Percentiles rank a stretch among this genome's conserved stretches.
phyloP scores from a whole-genome alignment of 2,797 vertebrate species.

The Acanthornis magna region DNA sequence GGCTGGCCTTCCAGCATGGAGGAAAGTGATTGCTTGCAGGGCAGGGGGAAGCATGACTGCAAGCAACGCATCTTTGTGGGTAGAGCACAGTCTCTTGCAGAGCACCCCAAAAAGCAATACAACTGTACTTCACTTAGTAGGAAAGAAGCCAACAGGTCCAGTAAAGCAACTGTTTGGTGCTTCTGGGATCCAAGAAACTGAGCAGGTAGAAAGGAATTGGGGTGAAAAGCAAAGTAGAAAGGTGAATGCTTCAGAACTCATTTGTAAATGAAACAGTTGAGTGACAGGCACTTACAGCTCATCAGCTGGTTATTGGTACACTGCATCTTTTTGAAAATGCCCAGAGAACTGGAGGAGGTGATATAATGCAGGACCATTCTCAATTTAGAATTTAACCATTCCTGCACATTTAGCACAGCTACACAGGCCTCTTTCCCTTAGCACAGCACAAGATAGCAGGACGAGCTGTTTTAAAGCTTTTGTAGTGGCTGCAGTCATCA shows the following conservation, averaged over 20 bases:
- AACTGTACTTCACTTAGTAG: neutral
- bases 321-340: neutral
- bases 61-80: neutral
- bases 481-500: neutral
- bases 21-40: accelerated
- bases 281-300: neutral
- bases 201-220: neutral
- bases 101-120: neutral
- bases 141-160: neutral
- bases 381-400: neutral
- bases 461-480: neutral
- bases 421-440: neutral
- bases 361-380: neutral
- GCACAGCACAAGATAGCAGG: neutral
- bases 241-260: neutral
- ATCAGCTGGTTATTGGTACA: neutral
- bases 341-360: neutral
- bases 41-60: neutral
- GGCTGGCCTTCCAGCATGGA: neutral
- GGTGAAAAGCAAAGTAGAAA: neutral
- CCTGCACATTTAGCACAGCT: neutral
- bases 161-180: neutral
- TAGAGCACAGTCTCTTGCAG: neutral
- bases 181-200: neutral
- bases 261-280: neutral